Conservation (phyloP, 2,113 vertebrate genomes). For the Seriola dumerili region DNA sequence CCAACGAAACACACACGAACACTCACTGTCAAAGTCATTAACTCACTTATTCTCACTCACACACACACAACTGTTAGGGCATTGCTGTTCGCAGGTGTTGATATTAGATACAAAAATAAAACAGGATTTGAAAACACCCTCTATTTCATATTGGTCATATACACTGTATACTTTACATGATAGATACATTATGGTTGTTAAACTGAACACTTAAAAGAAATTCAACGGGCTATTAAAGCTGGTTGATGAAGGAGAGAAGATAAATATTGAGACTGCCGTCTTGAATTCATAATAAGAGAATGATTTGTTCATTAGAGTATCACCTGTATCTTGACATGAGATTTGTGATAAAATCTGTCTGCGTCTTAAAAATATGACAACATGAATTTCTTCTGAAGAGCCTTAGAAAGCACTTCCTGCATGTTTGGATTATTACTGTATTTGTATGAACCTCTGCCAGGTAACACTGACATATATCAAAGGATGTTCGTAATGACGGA, state of each 20-base stretch:
- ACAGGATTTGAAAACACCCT: constrained; percentile 55
- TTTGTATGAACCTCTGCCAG: constrained; percentile 38
- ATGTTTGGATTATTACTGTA: background rate
- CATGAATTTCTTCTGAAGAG: background rate
- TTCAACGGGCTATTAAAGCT: constrained; percentile 8
- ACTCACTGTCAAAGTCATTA: constrained; percentile 19
- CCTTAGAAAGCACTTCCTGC: constrained; percentile 4
- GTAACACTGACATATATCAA: constrained; percentile 40
- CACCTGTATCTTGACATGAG: background rate
- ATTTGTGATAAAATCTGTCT: constrained; percentile 8
- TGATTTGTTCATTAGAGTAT: constrained; percentile 4
- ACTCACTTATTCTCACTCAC: constrained; percentile 15
- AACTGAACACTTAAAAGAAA: constrained; percentile 58
- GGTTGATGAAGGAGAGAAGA: constrained; percentile 17
- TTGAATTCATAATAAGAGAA: background rate
- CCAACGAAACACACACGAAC: constrained; percentile 22
- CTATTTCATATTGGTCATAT: constrained; percentile 61
- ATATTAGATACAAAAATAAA: constrained; percentile 65
- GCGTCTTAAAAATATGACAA: constrained; percentile 21
- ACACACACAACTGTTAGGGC: constrained; percentile 23
- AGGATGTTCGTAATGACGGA: constrained; percentile 9
- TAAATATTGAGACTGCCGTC: constrained; percentile 34
- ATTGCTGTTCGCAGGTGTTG: constrained; percentile 42
- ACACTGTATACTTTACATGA: constrained; percentile 58
- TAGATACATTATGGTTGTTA: constrained; percentile 47